Base-by-base conservation (phyloP, 2,113 vertebrate species). In the Calyptomena viridis region DNA sequence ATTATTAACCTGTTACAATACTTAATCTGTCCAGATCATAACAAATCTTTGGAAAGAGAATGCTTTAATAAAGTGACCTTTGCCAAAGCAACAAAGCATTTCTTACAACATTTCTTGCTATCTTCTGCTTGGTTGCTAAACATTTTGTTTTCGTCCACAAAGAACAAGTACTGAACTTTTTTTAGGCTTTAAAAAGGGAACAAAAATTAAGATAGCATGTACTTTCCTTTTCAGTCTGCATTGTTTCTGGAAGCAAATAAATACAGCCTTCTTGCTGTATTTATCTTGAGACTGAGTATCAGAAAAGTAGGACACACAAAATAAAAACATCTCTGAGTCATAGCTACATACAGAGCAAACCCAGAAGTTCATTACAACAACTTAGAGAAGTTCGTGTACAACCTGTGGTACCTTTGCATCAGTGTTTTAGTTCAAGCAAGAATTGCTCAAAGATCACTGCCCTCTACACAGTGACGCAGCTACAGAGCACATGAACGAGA, bases 321-420 rank as follows among this genome's bases (percentile, higher is more conserved):
- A 87, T 84, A 93, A 88, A 97, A 87, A 42, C 71, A 77, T 50
- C 63, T 55, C 89, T 95, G 95, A 95, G 78, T 97, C 95, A 96
- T 83, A 91, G 52, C 62, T 87, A 52, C 46, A 33, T 23, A 75
- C 53, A 82, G 21, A 7, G 78, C 67, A 90, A 76, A 91, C 33
- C 16, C 42, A 76, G 69, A 90, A 90, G 50, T 89, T 93, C 30
- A 10, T 75, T 78, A 63, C 0, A 0, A 52, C 87, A 91, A 24
- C 66, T 67, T 75, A 72, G 37, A 82, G 80, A n/a, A 87, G 73
- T 10, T 94, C 53, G 8, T 53, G 84, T 84, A 75, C 76, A 89
- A 56, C 27, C 80, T 4, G 1, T 74, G 59, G 46, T 90, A 59
- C 28, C 28, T 93, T 77, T 86, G 83, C 68, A 86, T 86, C 60